Evolutionary conservation across 2,113 vertebrate species (phyloP).

Genomic region (Mesoclemmys tuberculata): DNA sequence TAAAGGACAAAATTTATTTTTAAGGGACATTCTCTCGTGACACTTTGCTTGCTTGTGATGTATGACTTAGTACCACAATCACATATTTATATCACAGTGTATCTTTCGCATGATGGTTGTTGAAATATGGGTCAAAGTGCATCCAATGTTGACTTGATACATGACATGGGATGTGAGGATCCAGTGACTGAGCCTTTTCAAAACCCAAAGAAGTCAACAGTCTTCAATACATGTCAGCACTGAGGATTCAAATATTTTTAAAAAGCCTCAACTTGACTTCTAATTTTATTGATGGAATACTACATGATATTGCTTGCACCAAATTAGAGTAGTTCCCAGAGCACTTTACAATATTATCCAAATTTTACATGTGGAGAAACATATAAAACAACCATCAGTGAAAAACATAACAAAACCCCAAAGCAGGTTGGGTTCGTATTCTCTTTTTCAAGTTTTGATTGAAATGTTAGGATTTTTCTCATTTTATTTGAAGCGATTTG

Average conservation of each 20-base stretch:
- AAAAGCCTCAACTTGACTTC: background rate
- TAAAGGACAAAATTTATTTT: background rate
- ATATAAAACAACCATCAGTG: background rate
- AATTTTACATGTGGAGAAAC: background rate
- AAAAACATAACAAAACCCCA: no score
- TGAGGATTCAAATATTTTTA: background rate
- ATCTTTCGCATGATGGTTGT: constrained; percentile 32
- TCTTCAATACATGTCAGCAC: background rate
- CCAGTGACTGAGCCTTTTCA: background rate
- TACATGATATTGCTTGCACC: background rate
- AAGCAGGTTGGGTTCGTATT: no score
- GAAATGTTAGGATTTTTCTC: no score
- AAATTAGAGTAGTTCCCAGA: background rate
- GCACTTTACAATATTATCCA: background rate
- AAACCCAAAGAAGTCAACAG: background rate
- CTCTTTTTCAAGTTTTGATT: no score
- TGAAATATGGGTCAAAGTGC: constrained; percentile 15
- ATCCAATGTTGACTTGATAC: background rate
- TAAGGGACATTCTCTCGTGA: background rate
- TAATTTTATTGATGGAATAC: background rate
- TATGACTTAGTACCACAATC: background rate
- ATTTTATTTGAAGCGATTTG: accelerated
- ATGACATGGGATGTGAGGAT: background rate
- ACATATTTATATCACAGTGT: constrained; percentile 24
- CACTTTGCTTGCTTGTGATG: background rate